Evolutionary conservation across 2,888 invertebrate species (phyloP), one percentile per base, ranked within the genome.

Genomic region (Caenorhabditis japonica): DNA sequence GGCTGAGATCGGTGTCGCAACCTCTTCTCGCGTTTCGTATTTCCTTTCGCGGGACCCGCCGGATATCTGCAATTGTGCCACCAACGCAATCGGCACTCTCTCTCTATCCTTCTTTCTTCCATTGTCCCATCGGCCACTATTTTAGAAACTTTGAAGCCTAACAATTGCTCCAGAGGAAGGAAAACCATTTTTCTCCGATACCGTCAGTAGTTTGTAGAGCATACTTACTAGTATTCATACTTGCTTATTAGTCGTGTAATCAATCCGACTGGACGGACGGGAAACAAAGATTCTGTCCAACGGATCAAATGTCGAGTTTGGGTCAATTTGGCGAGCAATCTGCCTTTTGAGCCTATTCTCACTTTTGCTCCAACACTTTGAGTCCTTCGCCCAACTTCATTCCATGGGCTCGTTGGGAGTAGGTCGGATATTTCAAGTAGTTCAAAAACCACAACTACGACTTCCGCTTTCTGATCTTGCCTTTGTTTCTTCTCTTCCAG

Each of bases 371-470:
- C n/a, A n/a, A n/a, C n/a, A n/a, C n/a, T n/a, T n/a, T n/a, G 17
- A 25, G n/a, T 44, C 30, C 44, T 1, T 34, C n/a, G 17, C 33
- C 30, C 51, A 19, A 30, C 30, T 30, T 30, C 10, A 30, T 10
- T 30, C 30, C 10, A 80, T 80, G 80, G 80, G 80, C 61, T 78
- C 80, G 43, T 62, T 79, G 52, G 82, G 82, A 59, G 79, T 80
- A 21, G 82, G 82, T 47, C 71, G 75, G 27, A 80, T 80, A 38
- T 80, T 80, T 69, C 82, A 82, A 75, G 79, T 77, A 41, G 80
- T 82, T 3, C 77, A 78, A 46, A 77, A 77, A 58, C 78, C 77
- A 12, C 76, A 76, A 39, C 51, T 78, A 19, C 58, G 68, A 49
- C 70, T 82, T 23, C 79, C 82, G 1, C 70, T 82, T 23, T 71